phyloP scores from a whole-genome alignment of 2,888 invertebrate genomes.

The Tromatobia lineatoria region DNA sequence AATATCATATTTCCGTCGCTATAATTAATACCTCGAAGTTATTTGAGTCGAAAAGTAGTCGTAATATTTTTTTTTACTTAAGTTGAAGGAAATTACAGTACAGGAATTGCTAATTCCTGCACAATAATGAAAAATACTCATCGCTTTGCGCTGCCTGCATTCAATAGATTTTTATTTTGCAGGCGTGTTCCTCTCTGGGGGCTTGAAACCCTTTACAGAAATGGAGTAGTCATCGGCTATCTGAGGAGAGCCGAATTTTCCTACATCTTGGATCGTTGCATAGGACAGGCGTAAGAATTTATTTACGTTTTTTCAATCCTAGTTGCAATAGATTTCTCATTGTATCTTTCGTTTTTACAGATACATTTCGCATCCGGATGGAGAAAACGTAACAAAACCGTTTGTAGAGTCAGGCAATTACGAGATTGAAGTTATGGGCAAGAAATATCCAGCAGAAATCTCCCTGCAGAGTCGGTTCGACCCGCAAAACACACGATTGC shows the following conservation, averaged over 20 bases:
- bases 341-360: slow-evolving; percentile 78
- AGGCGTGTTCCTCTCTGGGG: slow-evolving; percentile 92
- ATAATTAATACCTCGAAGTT: too few species aligned
- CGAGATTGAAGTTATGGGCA: slow-evolving; percentile 93
- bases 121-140: background rate
- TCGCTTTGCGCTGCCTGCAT: background rate
- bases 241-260: slow-evolving; percentile 94
- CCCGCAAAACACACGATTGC: slow-evolving; percentile 90
- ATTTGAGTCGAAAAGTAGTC: too few species aligned
- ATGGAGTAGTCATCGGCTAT: slow-evolving; percentile 92
- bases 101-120: too few species aligned
- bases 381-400: slow-evolving; percentile 88
- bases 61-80: too few species aligned
- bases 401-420: slow-evolving; percentile 91
- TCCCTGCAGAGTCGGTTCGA: slow-evolving; percentile 94
- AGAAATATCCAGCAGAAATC: slow-evolving; percentile 89
- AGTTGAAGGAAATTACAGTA: too few species aligned
- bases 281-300: slow-evolving; percentile 88
- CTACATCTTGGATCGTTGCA: slow-evolving; percentile 87
- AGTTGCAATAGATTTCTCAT: background rate
- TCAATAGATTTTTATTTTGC: slow-evolving; percentile 38
- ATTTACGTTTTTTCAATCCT: background rate
- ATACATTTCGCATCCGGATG: slow-evolving; percentile 87
- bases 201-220: slow-evolving; percentile 93
- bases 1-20: too few species aligned